A percentile compares a stretch with the other conserved stretches of the same genome.
These are phyloP conservation scores for Kryptolebias ocellatus DNA, from an alignment of 2,797 vertebrate species.

Conservation along the genomic window DNA sequence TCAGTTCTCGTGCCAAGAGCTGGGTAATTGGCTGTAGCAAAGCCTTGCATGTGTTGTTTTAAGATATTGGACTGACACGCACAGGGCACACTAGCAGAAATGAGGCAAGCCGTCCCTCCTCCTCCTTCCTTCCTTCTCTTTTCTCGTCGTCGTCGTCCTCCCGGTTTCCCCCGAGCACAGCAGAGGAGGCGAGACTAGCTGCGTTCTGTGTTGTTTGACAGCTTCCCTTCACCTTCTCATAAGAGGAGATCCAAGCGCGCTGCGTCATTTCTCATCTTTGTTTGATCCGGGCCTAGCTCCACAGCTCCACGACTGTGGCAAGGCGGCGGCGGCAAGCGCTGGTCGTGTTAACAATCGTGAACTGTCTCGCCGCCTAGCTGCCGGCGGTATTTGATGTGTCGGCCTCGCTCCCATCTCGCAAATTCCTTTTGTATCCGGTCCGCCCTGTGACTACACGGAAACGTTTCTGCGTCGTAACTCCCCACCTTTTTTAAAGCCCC, in stretches of 20 bases:
- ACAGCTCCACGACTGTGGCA: constrained; percentile 63
- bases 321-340: constrained; percentile 58
- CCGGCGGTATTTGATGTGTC: constrained; percentile 67
- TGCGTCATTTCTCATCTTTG: constrained; percentile 74
- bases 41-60: constrained; percentile 85
- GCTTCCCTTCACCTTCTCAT: constrained; percentile 77
- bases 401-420: constrained; percentile 35
- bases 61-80: constrained; percentile 85
- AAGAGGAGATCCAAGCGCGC: constrained; percentile 73
- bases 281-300: constrained; percentile 71
- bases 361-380: constrained; percentile 64
- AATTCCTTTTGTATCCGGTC: constrained; percentile 42
- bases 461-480: constrained; percentile 26
- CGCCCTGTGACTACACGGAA: not conserved
- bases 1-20: constrained; percentile 81
- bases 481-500: constrained; percentile 30
- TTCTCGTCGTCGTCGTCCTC: constrained; percentile 27
- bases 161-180: constrained; percentile 64
- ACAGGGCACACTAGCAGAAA: constrained; percentile 81
- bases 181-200: constrained; percentile 69
- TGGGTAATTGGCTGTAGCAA: constrained; percentile 85
- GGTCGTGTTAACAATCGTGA: constrained; percentile 69
- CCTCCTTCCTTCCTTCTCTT: not conserved
- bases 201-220: constrained; percentile 77
- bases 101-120: constrained; percentile 51